A percentile compares a stretch with the other conserved stretches of the same genome.
Conservation (phyloP, 2,797 vertebrate species). For the Oreochromis grahami region DNA sequence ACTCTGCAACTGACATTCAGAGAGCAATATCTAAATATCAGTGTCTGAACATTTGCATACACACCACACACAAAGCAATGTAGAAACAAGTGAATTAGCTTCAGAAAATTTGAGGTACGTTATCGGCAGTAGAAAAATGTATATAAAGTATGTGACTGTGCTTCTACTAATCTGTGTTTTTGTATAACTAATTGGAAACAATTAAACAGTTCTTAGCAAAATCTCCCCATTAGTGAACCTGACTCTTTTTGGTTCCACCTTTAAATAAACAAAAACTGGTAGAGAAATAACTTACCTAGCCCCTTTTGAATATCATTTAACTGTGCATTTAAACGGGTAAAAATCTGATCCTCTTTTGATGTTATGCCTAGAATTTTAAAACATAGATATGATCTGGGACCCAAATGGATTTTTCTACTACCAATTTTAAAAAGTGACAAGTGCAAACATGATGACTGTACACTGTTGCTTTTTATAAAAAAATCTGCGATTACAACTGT, state of each 20-base stretch:
- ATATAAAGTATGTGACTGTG: neutral
- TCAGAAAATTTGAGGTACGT: conserved; percentile 22
- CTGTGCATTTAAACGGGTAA: neutral
- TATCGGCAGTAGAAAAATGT: neutral
- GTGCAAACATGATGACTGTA: conserved; percentile 56
- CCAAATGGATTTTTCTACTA: neutral
- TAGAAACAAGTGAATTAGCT: neutral
- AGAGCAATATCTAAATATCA: neutral
- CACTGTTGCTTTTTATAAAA: neutral
- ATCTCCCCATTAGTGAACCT: neutral
- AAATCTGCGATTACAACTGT: neutral
- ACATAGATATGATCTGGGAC: neutral
- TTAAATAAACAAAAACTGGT: neutral
- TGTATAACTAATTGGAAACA: neutral
- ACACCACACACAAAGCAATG: neutral
- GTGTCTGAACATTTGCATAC: neutral
- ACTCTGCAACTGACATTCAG: neutral
- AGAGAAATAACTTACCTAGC: neutral
- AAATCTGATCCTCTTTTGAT: neutral
- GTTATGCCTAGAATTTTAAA: neutral
- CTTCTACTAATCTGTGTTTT: neutral
- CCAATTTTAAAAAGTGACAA: conserved; percentile 70
- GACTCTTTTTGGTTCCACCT: neutral
- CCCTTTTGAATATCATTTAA: neutral
- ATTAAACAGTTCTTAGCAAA: neutral